Evolutionary conservation across 2,888 invertebrate genomes (phyloP).

Genomic region (Lasioglossum morio): DNA sequence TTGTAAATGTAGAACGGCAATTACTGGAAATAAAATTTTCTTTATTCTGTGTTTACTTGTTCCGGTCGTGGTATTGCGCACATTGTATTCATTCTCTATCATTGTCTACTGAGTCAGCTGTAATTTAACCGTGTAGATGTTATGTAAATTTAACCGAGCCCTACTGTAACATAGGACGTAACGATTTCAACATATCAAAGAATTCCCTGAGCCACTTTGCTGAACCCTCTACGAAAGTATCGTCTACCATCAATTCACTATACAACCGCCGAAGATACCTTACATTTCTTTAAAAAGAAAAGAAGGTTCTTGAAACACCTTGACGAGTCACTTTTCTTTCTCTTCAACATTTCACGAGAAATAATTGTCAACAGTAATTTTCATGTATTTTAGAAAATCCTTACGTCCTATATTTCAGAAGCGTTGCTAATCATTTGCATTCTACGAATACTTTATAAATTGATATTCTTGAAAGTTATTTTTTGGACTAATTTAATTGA

Average conservation of each 20-base stretch:
- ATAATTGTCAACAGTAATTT: background rate
- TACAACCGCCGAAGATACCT: background rate
- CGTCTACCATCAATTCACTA: background rate
- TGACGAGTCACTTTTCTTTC: background rate
- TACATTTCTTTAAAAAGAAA: background rate
- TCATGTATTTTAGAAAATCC: constrained; percentile 60
- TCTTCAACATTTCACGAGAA: background rate
- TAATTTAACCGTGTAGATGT: background rate
- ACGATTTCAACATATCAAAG: constrained; percentile 53
- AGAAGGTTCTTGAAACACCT: background rate
- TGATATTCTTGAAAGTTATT: constrained; percentile 58
- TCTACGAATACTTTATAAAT: constrained; percentile 71
- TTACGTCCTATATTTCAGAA: constrained; percentile 77
- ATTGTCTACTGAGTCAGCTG: background rate
- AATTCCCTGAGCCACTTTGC: background rate
- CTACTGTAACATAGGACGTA: constrained; percentile 73
- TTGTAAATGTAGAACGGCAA: background rate
- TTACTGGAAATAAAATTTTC: background rate
- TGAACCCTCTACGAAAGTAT: background rate
- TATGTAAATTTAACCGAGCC: background rate
- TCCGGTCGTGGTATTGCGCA: background rate
- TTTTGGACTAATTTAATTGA: constrained; percentile 64
- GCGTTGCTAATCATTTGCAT: constrained; percentile 77
- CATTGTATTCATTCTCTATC: background rate
- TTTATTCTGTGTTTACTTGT: background rate